These are phyloP conservation scores for Oryzias sinensis DNA, from an alignment of 2,797 vertebrate genomes.

Conservation along the genomic window DNA sequence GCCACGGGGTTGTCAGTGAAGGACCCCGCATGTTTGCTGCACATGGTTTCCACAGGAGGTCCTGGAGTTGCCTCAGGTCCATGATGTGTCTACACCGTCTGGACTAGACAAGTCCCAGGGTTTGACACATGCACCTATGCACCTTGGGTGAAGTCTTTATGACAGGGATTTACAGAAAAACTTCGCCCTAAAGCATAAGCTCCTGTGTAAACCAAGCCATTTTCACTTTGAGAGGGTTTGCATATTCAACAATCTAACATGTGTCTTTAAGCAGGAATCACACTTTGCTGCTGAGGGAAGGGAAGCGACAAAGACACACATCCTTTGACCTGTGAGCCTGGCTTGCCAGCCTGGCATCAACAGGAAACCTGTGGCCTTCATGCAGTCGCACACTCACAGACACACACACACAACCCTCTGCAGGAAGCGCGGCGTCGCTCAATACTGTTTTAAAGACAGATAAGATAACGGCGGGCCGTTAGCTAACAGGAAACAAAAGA, in stretches of 20 bases:
- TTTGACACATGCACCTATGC: no score
- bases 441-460: conserved; percentile 33
- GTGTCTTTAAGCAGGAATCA: conserved; percentile 12
- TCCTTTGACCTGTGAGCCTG: conserved; percentile 75
- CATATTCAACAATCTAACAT: no score
- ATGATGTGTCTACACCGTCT: no score
- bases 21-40: conserved; percentile 4
- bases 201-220: no score
- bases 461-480: conserved; percentile 1
- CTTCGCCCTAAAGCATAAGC: no score
- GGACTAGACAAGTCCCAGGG: no score
- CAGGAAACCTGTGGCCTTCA: conserved; percentile 75
- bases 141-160: no score
- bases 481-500: not conserved
- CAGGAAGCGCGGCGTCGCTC: conserved; percentile 1
- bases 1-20: conserved; percentile 13
- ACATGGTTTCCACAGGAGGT: no score
- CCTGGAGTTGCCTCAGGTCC: no score
- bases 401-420: conserved; percentile 2
- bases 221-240: no score
- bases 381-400: conserved; percentile 15
- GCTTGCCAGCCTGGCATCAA: conserved; percentile 74
- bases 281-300: conserved; percentile 27
- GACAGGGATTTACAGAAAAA: no score
- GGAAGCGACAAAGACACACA: conserved; percentile 70